Evolutionary conservation across 1,140 invertebrate genomes (phyloP).

Genomic region (Venustaconcha ellipsiformis): DNA sequence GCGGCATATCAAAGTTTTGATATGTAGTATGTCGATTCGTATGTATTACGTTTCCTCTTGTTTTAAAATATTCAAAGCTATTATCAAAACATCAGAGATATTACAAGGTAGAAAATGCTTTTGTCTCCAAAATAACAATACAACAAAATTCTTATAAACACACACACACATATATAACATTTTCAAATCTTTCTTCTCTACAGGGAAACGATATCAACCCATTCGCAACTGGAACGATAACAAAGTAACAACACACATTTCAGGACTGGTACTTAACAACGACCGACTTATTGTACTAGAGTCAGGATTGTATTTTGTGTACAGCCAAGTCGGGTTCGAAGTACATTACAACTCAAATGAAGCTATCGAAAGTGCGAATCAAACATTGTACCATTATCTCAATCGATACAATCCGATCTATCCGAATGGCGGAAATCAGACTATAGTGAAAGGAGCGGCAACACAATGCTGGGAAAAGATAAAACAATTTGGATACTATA

Average conservation of each 20-base stretch:
- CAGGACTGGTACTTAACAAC: not conserved
- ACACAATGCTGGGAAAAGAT: slow-evolving; percentile 29
- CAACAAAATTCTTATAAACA: too few relatives aligned
- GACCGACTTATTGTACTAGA: slow-evolving; percentile 19
- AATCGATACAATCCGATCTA: slow-evolving; percentile 24
- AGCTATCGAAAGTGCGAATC: not conserved
- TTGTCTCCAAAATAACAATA: too few relatives aligned
- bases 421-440: slow-evolving; percentile 11
- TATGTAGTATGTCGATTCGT: too few relatives aligned
- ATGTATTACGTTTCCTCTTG: too few relatives aligned
- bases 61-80: too few relatives aligned
- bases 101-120: too few relatives aligned
- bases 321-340: slow-evolving; percentile 21
- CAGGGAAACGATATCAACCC: slow-evolving; percentile 4
- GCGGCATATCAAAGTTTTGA: too few relatives aligned
- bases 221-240: slow-evolving; percentile 12
- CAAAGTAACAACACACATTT: slow-evolving; percentile 7
- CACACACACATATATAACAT: too few relatives aligned
- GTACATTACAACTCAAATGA: slow-evolving; percentile 12
- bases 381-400: slow-evolving; percentile 17
- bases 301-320: slow-evolving; percentile 21
- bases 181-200: too few relatives aligned
- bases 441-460: slow-evolving; percentile 9
- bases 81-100: too few relatives aligned
- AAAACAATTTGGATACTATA: slow-evolving; percentile 22